Conservation (phyloP, 2,888 invertebrate species). For the Lysandra bellargus region DNA sequence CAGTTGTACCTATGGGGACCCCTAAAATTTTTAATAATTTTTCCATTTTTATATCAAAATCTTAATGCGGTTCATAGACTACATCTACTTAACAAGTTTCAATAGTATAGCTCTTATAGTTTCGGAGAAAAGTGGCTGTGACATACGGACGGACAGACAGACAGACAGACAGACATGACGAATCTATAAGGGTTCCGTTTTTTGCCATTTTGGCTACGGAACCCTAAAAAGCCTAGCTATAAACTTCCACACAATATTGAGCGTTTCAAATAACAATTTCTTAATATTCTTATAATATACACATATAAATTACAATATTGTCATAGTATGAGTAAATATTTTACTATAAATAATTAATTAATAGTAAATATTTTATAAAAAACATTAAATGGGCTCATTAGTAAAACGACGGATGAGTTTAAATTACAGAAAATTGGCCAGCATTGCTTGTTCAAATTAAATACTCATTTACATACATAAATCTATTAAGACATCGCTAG, state of each 20-base stretch:
- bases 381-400: slow-evolving; percentile 1
- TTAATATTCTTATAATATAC: background rate
- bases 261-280: background rate
- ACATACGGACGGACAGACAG: no score
- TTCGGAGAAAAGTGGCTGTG: no score
- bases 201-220: no score
- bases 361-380: background rate
- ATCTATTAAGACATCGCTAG: background rate
- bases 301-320: background rate
- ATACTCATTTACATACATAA: slow-evolving; percentile 21
- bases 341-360: background rate
- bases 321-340: background rate
- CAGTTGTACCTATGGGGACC: no score
- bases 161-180: no score
- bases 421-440: slow-evolving; percentile 14
- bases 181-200: no score
- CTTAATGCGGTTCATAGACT: no score
- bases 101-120: no score
- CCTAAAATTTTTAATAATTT: no score
- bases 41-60: no score
- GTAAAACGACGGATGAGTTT: background rate
- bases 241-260: background rate
- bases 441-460: slow-evolving; percentile 6
- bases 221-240: background rate
- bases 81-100: no score